Base-by-base conservation (phyloP, 2,888 invertebrate genomes). In the Fabriciana adippe region DNA sequence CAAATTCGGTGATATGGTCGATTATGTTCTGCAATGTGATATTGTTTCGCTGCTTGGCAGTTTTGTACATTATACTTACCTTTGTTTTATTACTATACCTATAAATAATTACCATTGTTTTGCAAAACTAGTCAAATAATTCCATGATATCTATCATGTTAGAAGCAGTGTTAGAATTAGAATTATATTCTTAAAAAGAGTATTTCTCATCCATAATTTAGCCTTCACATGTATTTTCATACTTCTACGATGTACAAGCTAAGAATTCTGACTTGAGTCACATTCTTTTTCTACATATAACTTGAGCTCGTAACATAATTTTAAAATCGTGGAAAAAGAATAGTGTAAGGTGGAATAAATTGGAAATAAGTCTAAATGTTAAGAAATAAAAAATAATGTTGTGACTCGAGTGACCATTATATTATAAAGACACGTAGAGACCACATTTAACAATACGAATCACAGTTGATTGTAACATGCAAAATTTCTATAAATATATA, bases 31-130 rank as follows among this genome's bases (percentile, higher is more conserved):
- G 60, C 50, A 18, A 65, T 70, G 67, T 70, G 74, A 71, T 73
- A 71, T 73, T 73, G 56, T 72, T 78, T 75, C 71, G 70, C 80
- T 79, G 76, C 79, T 77, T 79, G 72, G 81, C 78, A 79, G 81
- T 78, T 57, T 55, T 63, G 54, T 68, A 50, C n/a, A 61, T 21
- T 51, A 35, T 51, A 61, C 8, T 14, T 35, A 48, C 64, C 64
- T 21, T 57, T 64, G 62, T 67, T 66, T 26, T 56, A 16, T 65
- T 18, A 57, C 60, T 69, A 53, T 69, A 67, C 68, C 66, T 72
- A 62, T 62, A 55, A 51, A 66, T 26, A 48, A 48, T 59, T 48
- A 66, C n/a, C 60, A 69, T 74, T 53, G 68, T 66, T 66, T 65
- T 53, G 67, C 69, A 66, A 69, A 72, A 69, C 67, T 72, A 72